Base-by-base conservation (phyloP, 2,888 invertebrate species). In the Drosophila fungiperda region DNA sequence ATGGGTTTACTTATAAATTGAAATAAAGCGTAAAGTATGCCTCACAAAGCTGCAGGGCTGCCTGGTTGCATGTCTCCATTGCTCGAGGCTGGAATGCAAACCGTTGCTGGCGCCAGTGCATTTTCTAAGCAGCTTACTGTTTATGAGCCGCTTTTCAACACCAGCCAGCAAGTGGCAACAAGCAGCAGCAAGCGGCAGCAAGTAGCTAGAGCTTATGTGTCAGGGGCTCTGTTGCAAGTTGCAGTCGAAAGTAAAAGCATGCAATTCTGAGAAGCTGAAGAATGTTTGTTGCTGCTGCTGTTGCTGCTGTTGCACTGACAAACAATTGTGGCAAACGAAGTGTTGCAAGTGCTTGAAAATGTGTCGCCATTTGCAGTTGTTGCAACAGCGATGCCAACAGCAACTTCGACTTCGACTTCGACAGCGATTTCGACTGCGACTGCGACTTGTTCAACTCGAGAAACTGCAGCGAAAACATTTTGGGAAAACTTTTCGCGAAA, bases 101-200 rank as follows among this genome's bases (percentile, higher is more conserved):
- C 74, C 62, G 62, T 75, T 80, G 73, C 65, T 68, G 49, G 66
- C 67, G 72, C 57, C 71, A 69, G 69, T 83, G 80, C 78, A 80
- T 77, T 81, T 79, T 69, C 79, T 87, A 87, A 87, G 86, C 87
- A 76, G 86, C 86, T 87, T 87, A 86, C 65, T 80, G 87, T 76
- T 87, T 87, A 87, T 87, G 86, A 87, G 86, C 86, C 82, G 83
- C 86, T 87, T 87, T 85, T 69, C 80, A 70, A 67, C 78, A 75
- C 82, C 82, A 71, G 54, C 63, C 52, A 60, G 45, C 29, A 29
- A 40, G 53, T 6, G 17, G 45, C 23, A 54, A 17, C 38, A 33
- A 33, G 32, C 32, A 29, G 32, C 6, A 36, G 54, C 59, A 64
- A 35, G 57, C 38, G 23, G 61, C 57, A 45, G 58, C 45, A 15